Evolutionary conservation across 2,113 vertebrate genomes (phyloP).

Genomic region (cattle (Bos taurus)): ARS-UCD2.0 NC_037328.1:145503001-145503500

Average conservation of each 20-base stretch:
- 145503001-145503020: neutral
- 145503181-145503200: neutral
- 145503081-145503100: neutral
- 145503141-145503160: neutral
- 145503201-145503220: neutral
- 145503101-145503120: neutral
- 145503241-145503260: neutral
- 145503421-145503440: neutral
- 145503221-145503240: neutral
- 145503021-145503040: neutral
- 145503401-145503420: neutral
- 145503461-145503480: neutral
- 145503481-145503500: neutral
- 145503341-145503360: neutral
- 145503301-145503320: neutral
- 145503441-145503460: neutral
- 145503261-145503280: neutral
- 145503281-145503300: neutral
- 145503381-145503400: neutral
- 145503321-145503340: neutral
- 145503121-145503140: neutral
- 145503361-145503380: neutral
- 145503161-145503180: neutral
- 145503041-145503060: neutral
- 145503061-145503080: neutral